Evolutionary conservation across 2,113 vertebrate species (phyloP).

Genomic region (Pseudonaja textilis): DNA sequence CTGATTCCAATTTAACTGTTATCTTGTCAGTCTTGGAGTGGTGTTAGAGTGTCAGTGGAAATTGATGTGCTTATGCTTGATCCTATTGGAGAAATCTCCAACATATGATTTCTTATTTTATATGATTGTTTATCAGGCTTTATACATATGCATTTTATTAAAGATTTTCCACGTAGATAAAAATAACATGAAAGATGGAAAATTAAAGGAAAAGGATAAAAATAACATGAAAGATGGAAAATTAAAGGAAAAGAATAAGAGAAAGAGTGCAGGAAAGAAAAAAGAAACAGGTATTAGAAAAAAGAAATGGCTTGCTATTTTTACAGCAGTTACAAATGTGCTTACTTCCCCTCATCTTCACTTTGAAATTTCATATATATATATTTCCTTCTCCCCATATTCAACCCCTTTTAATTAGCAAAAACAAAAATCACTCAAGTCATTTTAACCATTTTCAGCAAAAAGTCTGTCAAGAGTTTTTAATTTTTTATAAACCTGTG

Average conservation of each 20-base stretch:
- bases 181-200: not conserved
- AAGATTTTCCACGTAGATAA: not conserved
- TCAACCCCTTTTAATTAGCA: not conserved
- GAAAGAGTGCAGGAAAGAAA: not conserved
- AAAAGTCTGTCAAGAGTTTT: not conserved
- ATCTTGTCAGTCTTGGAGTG: not conserved
- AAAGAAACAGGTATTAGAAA: not conserved
- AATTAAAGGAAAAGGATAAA: not conserved
- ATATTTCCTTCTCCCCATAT: not conserved
- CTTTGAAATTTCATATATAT: not conserved
- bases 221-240: not conserved
- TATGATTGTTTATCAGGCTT: not conserved
- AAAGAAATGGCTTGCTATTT: not conserved
- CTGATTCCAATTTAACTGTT: not conserved
- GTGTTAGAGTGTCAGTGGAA: not conserved
- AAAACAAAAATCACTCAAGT: not conserved
- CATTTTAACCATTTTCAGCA: not conserved
- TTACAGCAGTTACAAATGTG: not conserved
- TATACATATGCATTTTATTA: not conserved
- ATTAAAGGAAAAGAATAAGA: not conserved
- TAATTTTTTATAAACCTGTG: not conserved
- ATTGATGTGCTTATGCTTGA: not conserved
- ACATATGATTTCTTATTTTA: not conserved
- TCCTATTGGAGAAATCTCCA: not conserved
- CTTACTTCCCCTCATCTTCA: not conserved